Conservation (phyloP, 2,113 vertebrate species). For the Syngnathus floridae region DNA sequence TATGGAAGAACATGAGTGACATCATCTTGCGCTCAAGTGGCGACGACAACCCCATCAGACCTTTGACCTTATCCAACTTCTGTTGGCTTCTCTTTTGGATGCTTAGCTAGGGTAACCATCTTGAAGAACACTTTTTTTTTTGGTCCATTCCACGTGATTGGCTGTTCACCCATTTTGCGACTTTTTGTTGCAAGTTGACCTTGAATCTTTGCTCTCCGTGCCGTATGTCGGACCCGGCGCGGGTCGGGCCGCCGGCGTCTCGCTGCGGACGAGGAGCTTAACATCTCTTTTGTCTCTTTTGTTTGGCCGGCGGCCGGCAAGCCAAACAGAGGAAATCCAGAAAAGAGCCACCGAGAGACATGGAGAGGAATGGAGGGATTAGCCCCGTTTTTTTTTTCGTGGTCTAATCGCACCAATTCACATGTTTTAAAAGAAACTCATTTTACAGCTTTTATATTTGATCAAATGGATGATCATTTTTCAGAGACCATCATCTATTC, state of each 20-base stretch:
- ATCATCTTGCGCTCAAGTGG: not conserved
- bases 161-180: too few relatives aligned
- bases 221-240: not conserved
- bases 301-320: not conserved
- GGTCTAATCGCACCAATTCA: not conserved
- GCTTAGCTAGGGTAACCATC: too few relatives aligned
- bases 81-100: not conserved
- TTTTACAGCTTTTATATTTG: not conserved
- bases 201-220: too few relatives aligned
- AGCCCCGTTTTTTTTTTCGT: not conserved
- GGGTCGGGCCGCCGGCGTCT: not conserved
- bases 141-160: too few relatives aligned
- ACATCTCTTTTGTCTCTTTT: not conserved
- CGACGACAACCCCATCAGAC: not conserved
- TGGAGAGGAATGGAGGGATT: not conserved
- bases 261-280: not conserved
- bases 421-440: not conserved
- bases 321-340: conserved; percentile 5
- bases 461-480: not conserved
- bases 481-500: not conserved
- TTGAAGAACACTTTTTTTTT: not conserved
- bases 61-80: not conserved
- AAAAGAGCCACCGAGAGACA: not conserved
- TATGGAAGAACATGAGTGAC: not conserved
- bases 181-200: too few relatives aligned